These are phyloP conservation scores for Oriolus oriolus DNA, from an alignment of 2,113 vertebrate genomes.

Conservation along the genomic window DNA sequence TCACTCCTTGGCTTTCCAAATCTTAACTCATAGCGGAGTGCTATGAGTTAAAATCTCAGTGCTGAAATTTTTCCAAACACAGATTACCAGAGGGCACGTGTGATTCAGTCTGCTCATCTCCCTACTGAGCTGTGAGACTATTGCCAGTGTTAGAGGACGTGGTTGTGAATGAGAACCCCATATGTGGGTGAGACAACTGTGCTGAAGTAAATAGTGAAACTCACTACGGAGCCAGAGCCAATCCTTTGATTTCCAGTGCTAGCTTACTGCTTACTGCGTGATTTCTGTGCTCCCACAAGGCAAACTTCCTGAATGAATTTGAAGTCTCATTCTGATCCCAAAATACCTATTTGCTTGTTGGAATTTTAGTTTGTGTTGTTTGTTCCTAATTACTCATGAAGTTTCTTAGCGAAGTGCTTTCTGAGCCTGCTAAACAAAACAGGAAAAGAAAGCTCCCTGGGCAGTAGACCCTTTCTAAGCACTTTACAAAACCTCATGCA, in stretches of 20 bases:
- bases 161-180: neutral
- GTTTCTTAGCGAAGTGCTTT: neutral
- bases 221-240: neutral
- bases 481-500: neutral
- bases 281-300: neutral
- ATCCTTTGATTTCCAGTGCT: neutral
- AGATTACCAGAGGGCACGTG: neutral
- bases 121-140: neutral
- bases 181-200: conserved; percentile 13
- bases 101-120: neutral
- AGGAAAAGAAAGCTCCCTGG: neutral
- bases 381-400: neutral
- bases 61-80: neutral
- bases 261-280: neutral
- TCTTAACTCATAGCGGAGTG: neutral
- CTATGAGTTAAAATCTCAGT: no score
- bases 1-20: neutral
- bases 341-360: neutral
- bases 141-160: neutral
- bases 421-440: neutral
- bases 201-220: conserved; percentile 13
- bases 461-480: neutral
- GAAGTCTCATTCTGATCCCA: neutral
- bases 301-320: neutral
- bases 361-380: neutral